phyloP scores from a whole-genome alignment of 2,888 invertebrate genomes.

The Nomada hirtipes region DNA sequence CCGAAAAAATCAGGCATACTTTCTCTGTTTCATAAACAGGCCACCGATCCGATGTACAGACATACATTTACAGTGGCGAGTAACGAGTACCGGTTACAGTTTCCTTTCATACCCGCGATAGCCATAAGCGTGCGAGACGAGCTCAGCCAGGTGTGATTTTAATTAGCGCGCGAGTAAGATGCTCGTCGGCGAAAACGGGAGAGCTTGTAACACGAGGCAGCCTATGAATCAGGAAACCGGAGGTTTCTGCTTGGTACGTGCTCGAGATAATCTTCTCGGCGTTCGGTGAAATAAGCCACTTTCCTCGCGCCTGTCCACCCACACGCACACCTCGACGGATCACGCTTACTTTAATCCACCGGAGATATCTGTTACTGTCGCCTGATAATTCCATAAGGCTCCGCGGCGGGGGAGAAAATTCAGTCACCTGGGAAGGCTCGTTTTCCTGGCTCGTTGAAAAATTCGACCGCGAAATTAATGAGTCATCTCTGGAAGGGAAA shows the following conservation, averaged over 20 bases:
- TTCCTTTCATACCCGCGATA: slow-evolving; percentile 41
- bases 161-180: slow-evolving; percentile 52
- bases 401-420: slow-evolving; percentile 9
- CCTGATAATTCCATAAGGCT: slow-evolving; percentile 35
- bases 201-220: slow-evolving; percentile 54
- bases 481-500: background rate
- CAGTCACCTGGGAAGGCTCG: background rate
- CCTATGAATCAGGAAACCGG: slow-evolving; percentile 64
- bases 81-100: slow-evolving; percentile 52
- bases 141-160: slow-evolving; percentile 58
- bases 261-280: slow-evolving; percentile 52
- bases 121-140: slow-evolving; percentile 33
- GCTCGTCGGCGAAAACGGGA: slow-evolving; percentile 14
- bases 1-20: slow-evolving; percentile 16
- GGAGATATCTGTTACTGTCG: slow-evolving; percentile 37
- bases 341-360: slow-evolving; percentile 45
- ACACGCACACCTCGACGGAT: slow-evolving; percentile 36
- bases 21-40: slow-evolving; percentile 20
- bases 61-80: slow-evolving; percentile 31
- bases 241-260: slow-evolving; percentile 45
- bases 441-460: slow-evolving; percentile 2
- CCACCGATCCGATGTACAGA: slow-evolving; percentile 19
- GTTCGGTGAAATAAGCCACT: slow-evolving; percentile 51
- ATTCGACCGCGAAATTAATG: background rate
- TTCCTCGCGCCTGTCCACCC: slow-evolving; percentile 53